Base-by-base conservation (phyloP, 2,113 vertebrate species). In the Miniopterus natalensis region DNA sequence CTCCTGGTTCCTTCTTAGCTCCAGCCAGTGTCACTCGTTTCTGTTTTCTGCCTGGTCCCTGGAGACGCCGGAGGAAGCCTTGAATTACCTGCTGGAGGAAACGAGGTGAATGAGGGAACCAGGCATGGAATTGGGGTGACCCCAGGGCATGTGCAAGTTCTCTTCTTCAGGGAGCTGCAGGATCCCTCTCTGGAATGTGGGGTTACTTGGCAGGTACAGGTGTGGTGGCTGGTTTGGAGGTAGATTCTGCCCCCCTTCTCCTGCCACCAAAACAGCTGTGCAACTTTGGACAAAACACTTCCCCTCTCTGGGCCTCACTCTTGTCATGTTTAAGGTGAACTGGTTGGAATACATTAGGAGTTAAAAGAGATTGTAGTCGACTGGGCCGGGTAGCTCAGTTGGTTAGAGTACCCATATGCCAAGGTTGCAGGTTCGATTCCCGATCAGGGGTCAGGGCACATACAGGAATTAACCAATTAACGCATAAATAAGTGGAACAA, bases 121-220 rank as follows among this genome's bases (percentile, higher is more conserved):
- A 1, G 1, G 6, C 13, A 0, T 77, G 40, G 47, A 45, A 63
- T 12, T 1, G 70, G 42, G 23, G 47, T 8, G 49, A 6, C 73
- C 2, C 2, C 0, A 1, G 49, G 18, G 23, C 3, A 10, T 23
- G 23, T 40, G 61, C 21, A 2, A 3, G 14, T 15, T 27, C 73
- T 49, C 55, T 47, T 51, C n/a, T 40, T 20, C 10, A 13, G 23
- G 8, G 23, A 20, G 84, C 59, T 31, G 12, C 10, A 4, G 75
- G 75, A 5, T 6, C 29, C 47, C 12, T 87, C 47, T 74, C 13
- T 29, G 55, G 29, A 27, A 18, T 2, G 51, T 59, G 66, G 40
- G 17, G 40, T 23, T 57, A 20, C 1, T n/a, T 5, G 71, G 27
- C 31, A 45, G 25, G 13, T 61, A 29, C 51, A 2, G 23, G 36